Evolutionary conservation across 2,888 invertebrate species (phyloP), one percentile per base, ranked within the genome.

Genomic region (Dolomedes plantarius): DNA sequence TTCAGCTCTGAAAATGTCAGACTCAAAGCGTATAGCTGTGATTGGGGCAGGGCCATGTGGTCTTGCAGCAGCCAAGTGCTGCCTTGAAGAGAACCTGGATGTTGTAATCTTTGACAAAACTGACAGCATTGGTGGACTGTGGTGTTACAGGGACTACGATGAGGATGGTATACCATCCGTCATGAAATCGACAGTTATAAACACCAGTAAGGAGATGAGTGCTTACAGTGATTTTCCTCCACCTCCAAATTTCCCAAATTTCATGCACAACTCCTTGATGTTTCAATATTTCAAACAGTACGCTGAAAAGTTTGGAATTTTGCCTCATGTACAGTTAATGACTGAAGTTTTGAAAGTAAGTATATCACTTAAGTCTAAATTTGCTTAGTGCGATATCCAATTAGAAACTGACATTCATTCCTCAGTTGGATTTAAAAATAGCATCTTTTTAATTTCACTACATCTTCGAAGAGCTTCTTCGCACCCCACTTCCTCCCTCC

Each of bases 191-290:
- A 91, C 91, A 0, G 89, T 91, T 23, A 91, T 91, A 87, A 92
- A 91, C 87, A 90, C 91, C 2, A 90, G 90, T 77, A 92, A 92
- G 88, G 91, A 91, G 87, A 89, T 91, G 89, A 90, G 89, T 23
- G 90, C 91, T 3, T 91, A 90, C 89, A 91, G 91, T 76, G 91
- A 93, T 89, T 93, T 92, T 88, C 92, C 92, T 0, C 91, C 91
- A 3, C 88, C 88, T 11, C 62, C 90, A 32, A 89, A 92, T 23
- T 91, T 90, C 85, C 91, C 92, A 9, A 91, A 91, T 75, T 93
- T 91, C 89, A 91, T 93, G 91, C 92, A 91, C 79, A 92, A 92
- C 87, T 86, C 87, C 39, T 89, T 90, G 79, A 91, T 91, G 67
- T 79, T 91, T n/a, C 88, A 90, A 79, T 92, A 92, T 88, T 87